Percentiles rank a stretch among this genome's conserved stretches.
Conservation (phyloP, 2,888 invertebrate species). For the Hecatera dysodea region DNA sequence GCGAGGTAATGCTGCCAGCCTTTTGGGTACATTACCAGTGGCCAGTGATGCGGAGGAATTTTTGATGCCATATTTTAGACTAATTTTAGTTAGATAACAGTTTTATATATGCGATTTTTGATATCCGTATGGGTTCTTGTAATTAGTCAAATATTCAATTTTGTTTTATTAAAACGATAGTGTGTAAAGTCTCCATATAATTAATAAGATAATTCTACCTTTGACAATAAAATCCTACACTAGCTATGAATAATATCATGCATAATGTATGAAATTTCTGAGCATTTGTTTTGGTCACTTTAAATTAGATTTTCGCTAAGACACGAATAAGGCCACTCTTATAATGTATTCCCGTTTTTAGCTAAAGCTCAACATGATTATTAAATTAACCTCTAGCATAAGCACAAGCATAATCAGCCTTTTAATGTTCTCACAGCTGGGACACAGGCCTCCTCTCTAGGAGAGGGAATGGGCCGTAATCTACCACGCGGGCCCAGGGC, state of each 20-base stretch:
- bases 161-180: slow-evolving; percentile 32
- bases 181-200: slow-evolving; percentile 38
- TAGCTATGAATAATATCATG: slow-evolving; percentile 53
- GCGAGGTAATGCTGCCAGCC: too few species aligned
- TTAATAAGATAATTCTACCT: slow-evolving; percentile 51
- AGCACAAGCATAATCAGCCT: too few species aligned
- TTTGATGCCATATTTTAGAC: too few species aligned
- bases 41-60: too few species aligned
- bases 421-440: too few species aligned
- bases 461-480: too few species aligned
- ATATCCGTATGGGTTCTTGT: not conserved
- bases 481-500: too few species aligned
- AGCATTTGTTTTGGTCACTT: slow-evolving; percentile 47
- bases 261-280: slow-evolving; percentile 37
- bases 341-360: not conserved
- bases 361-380: not conserved
- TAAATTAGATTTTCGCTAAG: not conserved
- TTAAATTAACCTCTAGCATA: too few species aligned
- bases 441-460: too few species aligned
- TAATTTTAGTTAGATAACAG: too few species aligned
- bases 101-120: too few species aligned
- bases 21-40: too few species aligned
- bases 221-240: slow-evolving; percentile 44
- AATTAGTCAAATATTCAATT: not conserved
- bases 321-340: not conserved